phyloP scores from a whole-genome alignment of 2,888 invertebrate species.

The Mesochorus sp. region DNA sequence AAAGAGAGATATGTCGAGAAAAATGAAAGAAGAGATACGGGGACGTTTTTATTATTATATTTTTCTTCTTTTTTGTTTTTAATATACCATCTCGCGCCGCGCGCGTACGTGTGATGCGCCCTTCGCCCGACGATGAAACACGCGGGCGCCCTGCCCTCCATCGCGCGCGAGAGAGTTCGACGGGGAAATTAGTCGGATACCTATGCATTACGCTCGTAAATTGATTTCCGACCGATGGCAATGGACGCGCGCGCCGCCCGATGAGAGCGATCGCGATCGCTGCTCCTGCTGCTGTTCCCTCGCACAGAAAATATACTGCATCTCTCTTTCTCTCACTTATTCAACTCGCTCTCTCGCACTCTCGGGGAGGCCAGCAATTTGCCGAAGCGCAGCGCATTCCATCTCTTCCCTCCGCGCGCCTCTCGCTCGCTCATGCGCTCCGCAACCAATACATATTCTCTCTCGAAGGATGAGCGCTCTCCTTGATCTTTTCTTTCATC shows the following conservation, averaged over 20 bases:
- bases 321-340: slow-evolving; percentile 11
- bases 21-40: slow-evolving; percentile 15
- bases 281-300: slow-evolving; percentile 31
- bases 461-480: slow-evolving; percentile 25
- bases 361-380: slow-evolving; percentile 56
- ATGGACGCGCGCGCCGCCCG: slow-evolving; percentile 50
- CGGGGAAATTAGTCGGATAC: slow-evolving; percentile 71
- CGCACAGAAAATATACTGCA: slow-evolving; percentile 43
- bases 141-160: slow-evolving; percentile 55
- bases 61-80: slow-evolving; percentile 26
- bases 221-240: slow-evolving; percentile 71
- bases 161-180: slow-evolving; percentile 67
- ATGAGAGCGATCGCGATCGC: slow-evolving; percentile 55
- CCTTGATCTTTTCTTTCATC: slow-evolving; percentile 56
- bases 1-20: slow-evolving; percentile 18
- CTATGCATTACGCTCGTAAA: slow-evolving; percentile 74
- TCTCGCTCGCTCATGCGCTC: slow-evolving; percentile 40
- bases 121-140: slow-evolving; percentile 43
- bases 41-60: slow-evolving; percentile 16
- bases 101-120: slow-evolving; percentile 55
- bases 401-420: slow-evolving; percentile 38
- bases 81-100: slow-evolving; percentile 13
- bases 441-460: slow-evolving; percentile 51
- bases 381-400: slow-evolving; percentile 61
- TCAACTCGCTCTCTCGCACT: background rate